Conservation (phyloP, 2,797 vertebrate genomes). For the Helarctos malayanus region DNA sequence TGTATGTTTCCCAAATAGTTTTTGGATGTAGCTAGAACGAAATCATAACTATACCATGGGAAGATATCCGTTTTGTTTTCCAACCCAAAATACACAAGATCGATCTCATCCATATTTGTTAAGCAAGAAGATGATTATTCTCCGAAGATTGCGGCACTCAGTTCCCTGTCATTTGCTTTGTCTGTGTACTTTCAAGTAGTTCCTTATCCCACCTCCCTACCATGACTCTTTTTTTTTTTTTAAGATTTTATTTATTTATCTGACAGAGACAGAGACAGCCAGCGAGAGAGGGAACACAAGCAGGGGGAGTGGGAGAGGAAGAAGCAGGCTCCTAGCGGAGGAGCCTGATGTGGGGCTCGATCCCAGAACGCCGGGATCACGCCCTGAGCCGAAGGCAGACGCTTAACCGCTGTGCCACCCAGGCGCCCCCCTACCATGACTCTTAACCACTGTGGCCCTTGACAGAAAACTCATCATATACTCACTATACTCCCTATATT, state of each 20-base stretch:
- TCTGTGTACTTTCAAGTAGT: background rate
- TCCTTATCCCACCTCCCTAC: background rate
- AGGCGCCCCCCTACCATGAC: too few species aligned
- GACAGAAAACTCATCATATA: background rate
- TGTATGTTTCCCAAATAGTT: background rate
- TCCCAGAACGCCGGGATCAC: too few species aligned
- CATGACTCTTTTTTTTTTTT: background rate
- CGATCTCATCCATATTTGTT: background rate
- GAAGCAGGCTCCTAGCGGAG: too few species aligned
- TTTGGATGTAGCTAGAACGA: conserved; percentile 30
- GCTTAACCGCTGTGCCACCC: too few species aligned
- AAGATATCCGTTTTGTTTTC: conserved; percentile 39
- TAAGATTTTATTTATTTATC: too few species aligned
- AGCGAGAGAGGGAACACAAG: too few species aligned
- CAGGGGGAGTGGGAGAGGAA: too few species aligned
- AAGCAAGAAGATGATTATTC: background rate
- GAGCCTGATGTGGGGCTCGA: too few species aligned
- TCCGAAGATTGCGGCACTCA: background rate
- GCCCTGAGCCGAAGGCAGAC: too few species aligned
- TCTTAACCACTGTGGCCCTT: background rate
- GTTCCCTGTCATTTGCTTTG: background rate
- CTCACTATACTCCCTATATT: background rate
- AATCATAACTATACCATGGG: background rate
- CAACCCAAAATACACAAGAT: background rate
- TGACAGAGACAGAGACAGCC: too few species aligned